These are phyloP conservation scores for Clarias platycephalus DNA, from an alignment of 2,797 vertebrate species.

Conservation along the genomic window DNA sequence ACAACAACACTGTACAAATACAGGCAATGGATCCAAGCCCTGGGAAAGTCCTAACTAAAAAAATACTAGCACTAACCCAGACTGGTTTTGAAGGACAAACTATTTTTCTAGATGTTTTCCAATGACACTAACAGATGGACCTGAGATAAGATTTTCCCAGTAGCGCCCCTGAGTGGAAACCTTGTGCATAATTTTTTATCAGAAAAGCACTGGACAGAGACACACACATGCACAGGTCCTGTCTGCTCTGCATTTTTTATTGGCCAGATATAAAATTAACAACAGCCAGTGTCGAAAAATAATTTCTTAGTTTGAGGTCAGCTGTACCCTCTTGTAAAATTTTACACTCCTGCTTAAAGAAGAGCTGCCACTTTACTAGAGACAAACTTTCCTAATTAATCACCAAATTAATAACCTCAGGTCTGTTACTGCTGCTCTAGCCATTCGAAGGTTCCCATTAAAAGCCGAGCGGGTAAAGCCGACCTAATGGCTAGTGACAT, in stretches of 20 bases:
- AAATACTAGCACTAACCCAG: neutral
- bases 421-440: conserved; percentile 62
- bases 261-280: conserved; percentile 97
- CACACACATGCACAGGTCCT: conserved; percentile 23
- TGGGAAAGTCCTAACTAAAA: neutral
- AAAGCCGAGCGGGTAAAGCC: conserved; percentile 60
- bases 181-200: neutral
- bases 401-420: conserved; percentile 70
- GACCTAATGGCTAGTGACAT: conserved; percentile 73
- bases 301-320: conserved; percentile 94
- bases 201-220: neutral
- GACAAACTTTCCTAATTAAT: conserved; percentile 81
- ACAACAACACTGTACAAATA: neutral
- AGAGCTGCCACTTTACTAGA: conserved; percentile 77
- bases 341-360: conserved; percentile 88
- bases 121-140: neutral
- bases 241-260: conserved; percentile 78
- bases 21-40: neutral
- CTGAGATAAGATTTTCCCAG: neutral
- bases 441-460: conserved; percentile 64
- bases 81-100: neutral
- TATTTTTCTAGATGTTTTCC: neutral
- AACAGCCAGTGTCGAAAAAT: conserved; percentile 85
- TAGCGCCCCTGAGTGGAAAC: conserved; percentile 13
- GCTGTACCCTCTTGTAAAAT: conserved; percentile 88